These are phyloP conservation scores for Corapipo altera DNA, from an alignment of 2,113 vertebrate genomes.

Conservation along the genomic window DNA sequence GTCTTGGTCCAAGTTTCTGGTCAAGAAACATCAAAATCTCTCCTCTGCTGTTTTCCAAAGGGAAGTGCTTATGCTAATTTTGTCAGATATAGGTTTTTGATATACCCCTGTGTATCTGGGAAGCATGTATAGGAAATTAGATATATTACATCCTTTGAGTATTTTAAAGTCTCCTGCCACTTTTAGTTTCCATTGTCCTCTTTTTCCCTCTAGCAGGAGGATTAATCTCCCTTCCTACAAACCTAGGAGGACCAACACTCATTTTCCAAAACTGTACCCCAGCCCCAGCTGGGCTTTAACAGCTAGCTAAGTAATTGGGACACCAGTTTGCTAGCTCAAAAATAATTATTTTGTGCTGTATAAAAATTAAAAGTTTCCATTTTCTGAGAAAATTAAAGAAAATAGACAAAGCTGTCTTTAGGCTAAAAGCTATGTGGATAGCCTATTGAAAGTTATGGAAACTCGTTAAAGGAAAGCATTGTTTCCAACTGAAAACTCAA, in stretches of 20 bases:
- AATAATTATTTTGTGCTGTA: not conserved
- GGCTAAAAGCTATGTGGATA: not conserved
- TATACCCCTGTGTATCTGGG: not conserved
- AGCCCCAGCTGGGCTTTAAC: not conserved
- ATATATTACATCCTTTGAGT: not conserved
- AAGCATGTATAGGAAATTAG: not conserved
- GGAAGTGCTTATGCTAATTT: not conserved
- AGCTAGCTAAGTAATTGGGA: slow-evolving; percentile 17
- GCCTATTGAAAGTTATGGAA: not conserved
- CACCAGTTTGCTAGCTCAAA: not conserved
- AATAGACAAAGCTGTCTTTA: not conserved
- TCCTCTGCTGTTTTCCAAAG: not conserved
- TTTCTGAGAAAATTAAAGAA: not conserved
- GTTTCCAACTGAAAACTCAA: not conserved
- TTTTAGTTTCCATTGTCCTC: not conserved
- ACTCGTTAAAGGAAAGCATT: not conserved
- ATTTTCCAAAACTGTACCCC: slow-evolving; percentile 29
- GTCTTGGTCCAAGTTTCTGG: not conserved
- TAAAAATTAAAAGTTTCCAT: slow-evolving; percentile 20
- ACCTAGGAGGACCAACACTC: not conserved
- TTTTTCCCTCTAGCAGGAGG: not conserved
- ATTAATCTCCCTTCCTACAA: not conserved
- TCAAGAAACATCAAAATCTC: not conserved
- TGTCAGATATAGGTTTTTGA: not conserved
- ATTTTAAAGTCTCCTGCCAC: not conserved